Base-by-base conservation (phyloP, 2,113 vertebrate genomes). In the Haliaeetus leucogaster region DNA sequence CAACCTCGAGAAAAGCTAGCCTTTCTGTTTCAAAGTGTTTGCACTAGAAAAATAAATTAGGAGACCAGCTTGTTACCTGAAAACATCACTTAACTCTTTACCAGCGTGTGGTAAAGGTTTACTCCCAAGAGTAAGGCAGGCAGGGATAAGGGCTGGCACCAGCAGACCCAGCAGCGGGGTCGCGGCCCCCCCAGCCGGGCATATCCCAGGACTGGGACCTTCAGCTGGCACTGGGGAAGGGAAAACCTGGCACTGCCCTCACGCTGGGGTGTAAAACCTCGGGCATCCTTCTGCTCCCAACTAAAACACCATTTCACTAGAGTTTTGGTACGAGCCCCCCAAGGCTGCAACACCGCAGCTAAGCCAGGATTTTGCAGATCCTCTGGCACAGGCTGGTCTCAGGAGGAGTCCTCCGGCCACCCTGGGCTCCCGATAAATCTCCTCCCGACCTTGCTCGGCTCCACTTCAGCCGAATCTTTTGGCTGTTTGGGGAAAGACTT, bases 251-350 rank as follows among this genome's bases (percentile, higher is more conserved):
- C 63, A 12, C 17, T 34, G 53, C 63, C 48, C 36, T 67, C 26
- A 13, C 4, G 3, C 34, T 9, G 53, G 36, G 30, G 5, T 14
- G 29, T 12, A 21, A 88, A 85, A 50, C 34, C 53, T 27, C 4
- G 27, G 17, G 25, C 11, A 13, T 20, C 19, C 14, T 42, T 15
- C 71, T 1, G 5, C 30, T 1, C 58, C 13, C 67, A 34, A 2
- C 38, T 4, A 25, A 40, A 80, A 8, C 0, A 0, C 27, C 40
- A 1, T 59, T n/a, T 15, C n/a, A 3, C 23, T 1, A 1, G 16
- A 10, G n/a, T 22, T 47, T 47, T 8, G 26, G 0, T 4, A 6
- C 16, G 4, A 40, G 3, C 45, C 7, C 56, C 36, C 14, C 53
- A 47, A 21, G 70, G 56, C 42, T 15, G 26, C 68, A 6, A 9